Conservation (phyloP, 2,113 vertebrate species). For the Ptychochromis oligacanthus region DNA sequence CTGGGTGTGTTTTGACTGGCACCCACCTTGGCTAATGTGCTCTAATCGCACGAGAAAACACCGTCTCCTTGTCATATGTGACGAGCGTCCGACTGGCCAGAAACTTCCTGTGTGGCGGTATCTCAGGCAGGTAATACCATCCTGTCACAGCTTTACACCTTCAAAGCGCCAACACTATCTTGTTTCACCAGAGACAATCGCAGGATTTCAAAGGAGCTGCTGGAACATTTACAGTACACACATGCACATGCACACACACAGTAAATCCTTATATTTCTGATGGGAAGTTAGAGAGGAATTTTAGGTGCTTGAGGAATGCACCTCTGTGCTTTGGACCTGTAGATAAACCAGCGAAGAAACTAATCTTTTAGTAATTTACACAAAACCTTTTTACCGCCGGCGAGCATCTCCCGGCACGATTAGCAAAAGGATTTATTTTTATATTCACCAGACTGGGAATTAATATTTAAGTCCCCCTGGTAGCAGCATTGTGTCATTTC, state of each 20-base stretch:
- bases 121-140: constrained; percentile 50
- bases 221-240: constrained; percentile 20
- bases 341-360: constrained; percentile 76
- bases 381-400: constrained; percentile 78
- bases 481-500: constrained; percentile 74
- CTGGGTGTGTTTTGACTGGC: constrained; percentile 57
- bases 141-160: constrained; percentile 64
- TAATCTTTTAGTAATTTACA: constrained; percentile 84
- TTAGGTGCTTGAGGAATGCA: constrained; percentile 62
- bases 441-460: constrained; percentile 80
- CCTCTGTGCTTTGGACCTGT: constrained; percentile 67
- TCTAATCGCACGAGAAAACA: constrained; percentile 67
- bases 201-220: constrained; percentile 62
- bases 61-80: constrained; percentile 46
- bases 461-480: constrained; percentile 78
- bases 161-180: constrained; percentile 73
- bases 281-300: constrained; percentile 64
- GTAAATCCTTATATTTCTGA: constrained; percentile 57
- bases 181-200: constrained; percentile 75
- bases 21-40: constrained; percentile 63
- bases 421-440: constrained; percentile 81
- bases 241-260: not conserved
- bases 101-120: constrained; percentile 35
- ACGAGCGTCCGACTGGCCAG: constrained; percentile 52
- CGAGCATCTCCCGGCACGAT: constrained; percentile 75